Evolutionary conservation across 92 coral and sea anemone genomes (phyloP), one percentile per base, ranked within the genome.

Genomic region (Palythoa heliodiscus): DNA sequence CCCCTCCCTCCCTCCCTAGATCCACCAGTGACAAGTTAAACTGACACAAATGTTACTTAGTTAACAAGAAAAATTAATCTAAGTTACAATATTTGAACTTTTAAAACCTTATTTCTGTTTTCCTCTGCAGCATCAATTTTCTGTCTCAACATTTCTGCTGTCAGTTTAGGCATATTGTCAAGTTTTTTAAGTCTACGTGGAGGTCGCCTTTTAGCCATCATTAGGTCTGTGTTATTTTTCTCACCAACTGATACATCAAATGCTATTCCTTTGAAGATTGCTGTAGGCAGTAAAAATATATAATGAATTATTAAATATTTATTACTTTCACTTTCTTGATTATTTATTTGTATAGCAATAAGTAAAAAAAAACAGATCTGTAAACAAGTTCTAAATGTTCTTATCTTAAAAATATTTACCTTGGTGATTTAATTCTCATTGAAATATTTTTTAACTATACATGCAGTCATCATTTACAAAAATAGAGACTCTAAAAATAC

Each of bases 21-120:
- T 29, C 35, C 35, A 29, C 35, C 35, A 29, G 35, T 29, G 35
- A 29, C 35, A 29, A 29, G 35, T 29, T 29, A 29, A 43, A 43
- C 48, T 43, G 0, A 7, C 48, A 43, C 48, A 43, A 43, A 43
- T 43, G 8, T 43, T 43, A 4, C 6, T 43, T 43, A 43, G 48
- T 43, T 43, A 7, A 43, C 48, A 29, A 43, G 48, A 43, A 43
- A 67, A 24, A 69, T 22, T 16, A 69, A 37, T 20, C 2, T 25
- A 10, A 69, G 24, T 19, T 7, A 67, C 37, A 67, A 25, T 13
- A 20, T 9, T 20, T 25, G 5, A 16, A 57, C 19, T 19, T 19
- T n/a, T n/a, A n/a, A n/a, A 69, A 96, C 98, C 93, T 91, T 94
- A 52, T 87, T 89, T 68, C 98, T 92, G 90, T 94, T 94, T 78